Conservation (phyloP, 2,888 invertebrate species). For the Dione juno region DNA sequence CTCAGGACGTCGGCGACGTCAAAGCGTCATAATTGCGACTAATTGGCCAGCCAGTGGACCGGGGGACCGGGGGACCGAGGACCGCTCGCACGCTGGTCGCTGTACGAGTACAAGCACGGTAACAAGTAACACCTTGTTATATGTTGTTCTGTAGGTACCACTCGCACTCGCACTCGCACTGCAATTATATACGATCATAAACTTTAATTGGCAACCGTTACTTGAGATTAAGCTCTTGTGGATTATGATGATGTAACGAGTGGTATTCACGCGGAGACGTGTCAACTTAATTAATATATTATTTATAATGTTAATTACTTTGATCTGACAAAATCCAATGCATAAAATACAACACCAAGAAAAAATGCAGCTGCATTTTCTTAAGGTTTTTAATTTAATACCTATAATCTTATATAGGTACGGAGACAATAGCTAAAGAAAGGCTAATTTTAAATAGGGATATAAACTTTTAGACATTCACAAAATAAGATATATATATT, state of each 20-base stretch:
- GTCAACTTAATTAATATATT: not conserved
- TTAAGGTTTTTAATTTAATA: too few relatives aligned
- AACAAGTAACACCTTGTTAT: constrained; percentile 19
- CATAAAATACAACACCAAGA: too few relatives aligned
- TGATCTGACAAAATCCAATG: too few relatives aligned
- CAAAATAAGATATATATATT: too few relatives aligned
- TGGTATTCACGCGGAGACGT: not conserved
- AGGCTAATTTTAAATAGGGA: too few relatives aligned
- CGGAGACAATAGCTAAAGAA: too few relatives aligned
- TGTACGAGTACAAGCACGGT: too few relatives aligned
- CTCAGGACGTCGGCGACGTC: constrained; percentile 21
- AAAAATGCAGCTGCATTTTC: too few relatives aligned
- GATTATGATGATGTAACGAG: not conserved
- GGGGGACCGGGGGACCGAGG: too few relatives aligned
- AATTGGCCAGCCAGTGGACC: not conserved
- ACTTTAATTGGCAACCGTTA: not conserved
- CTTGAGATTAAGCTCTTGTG: not conserved
- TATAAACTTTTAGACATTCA: too few relatives aligned
- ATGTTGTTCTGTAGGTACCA: not conserved
- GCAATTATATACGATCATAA: constrained; percentile 10
- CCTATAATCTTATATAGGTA: too few relatives aligned
- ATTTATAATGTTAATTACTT: not conserved
- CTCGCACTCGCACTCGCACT: not conserved
- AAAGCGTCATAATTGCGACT: constrained; percentile 17
- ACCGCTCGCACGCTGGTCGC: too few relatives aligned